Percentiles rank a stretch among this genome's conserved stretches.
phyloP scores from a whole-genome alignment of 2,797 vertebrate genomes.

The Coranthus polyacanthus region DNA sequence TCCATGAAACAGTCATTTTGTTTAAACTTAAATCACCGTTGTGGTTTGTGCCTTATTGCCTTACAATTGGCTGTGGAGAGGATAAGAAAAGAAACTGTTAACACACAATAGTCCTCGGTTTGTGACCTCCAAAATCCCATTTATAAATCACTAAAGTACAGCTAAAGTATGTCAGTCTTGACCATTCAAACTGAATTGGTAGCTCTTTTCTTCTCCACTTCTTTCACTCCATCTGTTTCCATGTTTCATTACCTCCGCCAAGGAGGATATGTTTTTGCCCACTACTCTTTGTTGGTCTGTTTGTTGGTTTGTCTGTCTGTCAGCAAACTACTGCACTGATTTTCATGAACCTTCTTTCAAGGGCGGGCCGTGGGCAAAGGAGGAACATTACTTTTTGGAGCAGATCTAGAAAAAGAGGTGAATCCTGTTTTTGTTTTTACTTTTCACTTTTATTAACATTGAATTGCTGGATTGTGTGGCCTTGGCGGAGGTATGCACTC shows the following conservation, averaged over 20 bases:
- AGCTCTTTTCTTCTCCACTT: constrained; percentile 43
- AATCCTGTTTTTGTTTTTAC: no score
- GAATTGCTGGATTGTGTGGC: no score
- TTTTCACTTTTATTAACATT: no score
- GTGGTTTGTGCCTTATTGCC: constrained; percentile 80
- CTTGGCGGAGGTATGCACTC: no score
- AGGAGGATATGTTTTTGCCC: no score
- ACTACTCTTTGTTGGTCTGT: no score
- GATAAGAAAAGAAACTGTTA: constrained; percentile 66
- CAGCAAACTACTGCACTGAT: no score
- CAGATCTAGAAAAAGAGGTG: no score
- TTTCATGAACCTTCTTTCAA: no score
- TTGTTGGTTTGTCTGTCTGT: no score
- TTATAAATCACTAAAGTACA: constrained; percentile 77
- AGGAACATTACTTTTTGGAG: no score
- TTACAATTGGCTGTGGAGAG: constrained; percentile 69
- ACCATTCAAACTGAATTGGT: constrained; percentile 51
- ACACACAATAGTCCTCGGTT: constrained; percentile 68
- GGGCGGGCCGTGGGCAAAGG: no score
- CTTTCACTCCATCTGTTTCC: constrained; percentile 22
- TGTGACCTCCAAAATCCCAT: constrained; percentile 58
- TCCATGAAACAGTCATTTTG: constrained; percentile 68
- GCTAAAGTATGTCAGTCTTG: constrained; percentile 63
- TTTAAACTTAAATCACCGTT: constrained; percentile 69
- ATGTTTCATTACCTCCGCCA: constrained; percentile 11